These are phyloP conservation scores for Alouatta palliata DNA, from an alignment of 2,113 vertebrate genomes.

Conservation along the genomic window DNA sequence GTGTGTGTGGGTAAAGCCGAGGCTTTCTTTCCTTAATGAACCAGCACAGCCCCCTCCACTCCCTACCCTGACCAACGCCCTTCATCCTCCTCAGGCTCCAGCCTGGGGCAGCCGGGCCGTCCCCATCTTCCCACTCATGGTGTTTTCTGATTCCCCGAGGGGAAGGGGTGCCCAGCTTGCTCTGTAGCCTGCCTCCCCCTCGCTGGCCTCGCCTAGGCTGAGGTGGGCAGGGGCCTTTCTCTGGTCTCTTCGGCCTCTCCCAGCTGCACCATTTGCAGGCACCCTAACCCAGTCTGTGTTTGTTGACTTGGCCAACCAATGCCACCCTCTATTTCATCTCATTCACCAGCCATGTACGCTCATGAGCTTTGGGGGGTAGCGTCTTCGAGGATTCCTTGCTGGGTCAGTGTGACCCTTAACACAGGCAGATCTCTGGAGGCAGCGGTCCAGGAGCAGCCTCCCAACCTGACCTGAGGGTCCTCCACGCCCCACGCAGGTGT, in stretches of 20 bases:
- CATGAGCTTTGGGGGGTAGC: rapidly evolving
- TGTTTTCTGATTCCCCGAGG: neutral
- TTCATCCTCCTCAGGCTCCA: rapidly evolving
- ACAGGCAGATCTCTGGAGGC: neutral
- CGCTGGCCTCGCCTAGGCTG: neutral
- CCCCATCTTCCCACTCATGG: rapidly evolving
- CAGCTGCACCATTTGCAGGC: rapidly evolving
- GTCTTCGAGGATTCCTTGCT: rapidly evolving
- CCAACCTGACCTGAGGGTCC: neutral
- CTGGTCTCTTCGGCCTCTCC: no score
- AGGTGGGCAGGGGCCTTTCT: neutral
- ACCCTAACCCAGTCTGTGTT: rapidly evolving
- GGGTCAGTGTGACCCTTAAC: neutral
- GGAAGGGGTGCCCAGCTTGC: neutral
- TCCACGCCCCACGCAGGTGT: rapidly evolving
- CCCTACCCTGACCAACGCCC: rapidly evolving
- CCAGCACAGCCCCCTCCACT: rapidly evolving
- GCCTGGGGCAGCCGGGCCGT: no score
- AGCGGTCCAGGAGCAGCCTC: rapidly evolving
- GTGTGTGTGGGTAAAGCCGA: rapidly evolving
- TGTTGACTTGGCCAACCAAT: neutral
- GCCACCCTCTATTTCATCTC: neutral
- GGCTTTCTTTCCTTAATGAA: neutral
- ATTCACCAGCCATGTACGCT: rapidly evolving
- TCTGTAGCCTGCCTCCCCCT: rapidly evolving